Conservation (phyloP, 2,888 invertebrate species). For the Lochmaea crataegi region DNA sequence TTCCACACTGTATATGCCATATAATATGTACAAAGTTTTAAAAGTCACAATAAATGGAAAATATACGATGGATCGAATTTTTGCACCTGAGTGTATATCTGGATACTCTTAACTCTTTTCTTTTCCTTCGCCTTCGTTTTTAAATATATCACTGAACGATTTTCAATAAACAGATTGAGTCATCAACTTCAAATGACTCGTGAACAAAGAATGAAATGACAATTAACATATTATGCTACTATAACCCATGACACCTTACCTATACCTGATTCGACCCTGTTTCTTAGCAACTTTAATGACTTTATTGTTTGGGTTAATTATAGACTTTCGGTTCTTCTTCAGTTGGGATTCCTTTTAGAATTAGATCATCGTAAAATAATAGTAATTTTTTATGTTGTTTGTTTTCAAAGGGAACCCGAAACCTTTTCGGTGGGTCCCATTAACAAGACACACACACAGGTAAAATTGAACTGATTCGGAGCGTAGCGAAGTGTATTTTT, state of each 20-base stretch:
- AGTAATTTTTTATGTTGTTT: slow-evolving; percentile 41
- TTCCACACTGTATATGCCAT: too few relatives aligned
- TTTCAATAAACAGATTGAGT: too few relatives aligned
- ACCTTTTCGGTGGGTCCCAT: slow-evolving; percentile 29
- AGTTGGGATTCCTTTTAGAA: slow-evolving; percentile 39
- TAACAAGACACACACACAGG: slow-evolving; percentile 24
- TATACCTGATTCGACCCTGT: slow-evolving; percentile 13
- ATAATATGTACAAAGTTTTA: too few relatives aligned
- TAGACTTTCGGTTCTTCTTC: slow-evolving; percentile 38
- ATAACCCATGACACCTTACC: not conserved
- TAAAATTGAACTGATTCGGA: slow-evolving; percentile 11
- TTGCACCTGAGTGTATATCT: too few relatives aligned
- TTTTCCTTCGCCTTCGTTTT: too few relatives aligned
- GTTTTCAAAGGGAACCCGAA: slow-evolving; percentile 44
- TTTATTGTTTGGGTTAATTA: slow-evolving; percentile 53
- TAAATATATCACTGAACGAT: too few relatives aligned
- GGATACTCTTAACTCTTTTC: too few relatives aligned
- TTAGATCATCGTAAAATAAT: slow-evolving; percentile 46
- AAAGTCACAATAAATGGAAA: too few relatives aligned
- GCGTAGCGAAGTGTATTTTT: slow-evolving; percentile 8
- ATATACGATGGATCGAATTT: too few relatives aligned
- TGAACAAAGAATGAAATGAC: too few relatives aligned
- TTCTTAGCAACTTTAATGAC: slow-evolving; percentile 44
- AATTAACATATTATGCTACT: too few relatives aligned
- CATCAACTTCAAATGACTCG: too few relatives aligned